Base-by-base conservation (phyloP, 2,888 invertebrate species). In the Xestia sexstrigata region DNA sequence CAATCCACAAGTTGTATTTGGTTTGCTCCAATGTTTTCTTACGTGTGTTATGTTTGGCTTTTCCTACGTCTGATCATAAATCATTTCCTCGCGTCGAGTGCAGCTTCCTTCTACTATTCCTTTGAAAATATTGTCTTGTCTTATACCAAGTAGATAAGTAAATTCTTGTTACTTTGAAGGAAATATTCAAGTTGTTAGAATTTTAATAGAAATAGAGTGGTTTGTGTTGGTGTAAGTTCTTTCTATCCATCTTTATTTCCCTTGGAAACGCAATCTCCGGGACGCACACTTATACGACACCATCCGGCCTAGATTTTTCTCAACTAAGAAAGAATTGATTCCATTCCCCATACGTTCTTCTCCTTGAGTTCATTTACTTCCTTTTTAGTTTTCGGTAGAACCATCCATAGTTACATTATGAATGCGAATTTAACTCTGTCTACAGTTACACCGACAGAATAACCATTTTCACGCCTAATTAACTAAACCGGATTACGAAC, bases 31-130 rank as follows among this genome's bases (percentile, higher is more conserved):
- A 58, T 81, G 76, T 76, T 82, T 76, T 68, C 58, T 65, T 76
- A 60, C 20, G 67, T 76, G 8, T 65, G 52, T 74, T 73, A 58
- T 71, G 76, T 76, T 70, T 60, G 60, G 52, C 35, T 68, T 82
- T 71, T 74, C 30, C 47, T 69, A 20, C 58, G 55, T 69, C n/a
- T 52, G 8, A 60, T 70, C 13, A 62, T 74, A 82, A 71, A 83
- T 85, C 65, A 76, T 71, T 74, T 82, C 71, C 73, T 58, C 65
- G 30, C 62, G 74, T 69, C 77, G 55, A 45, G n/a, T 69, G 68
- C 70, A 71, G 70, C 62, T 71, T 82, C 47, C 65, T 62, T 60
- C 13, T 55, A 69, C 17, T 45, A 60, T 71, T 69, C 74, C 74
- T 85, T 60, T 63, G 42, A 85, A 74, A 74, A 71, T 42, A 68